Evolutionary conservation across 2,113 vertebrate species (phyloP).

Genomic region (Ptilorrhoa leucosticta): DNA sequence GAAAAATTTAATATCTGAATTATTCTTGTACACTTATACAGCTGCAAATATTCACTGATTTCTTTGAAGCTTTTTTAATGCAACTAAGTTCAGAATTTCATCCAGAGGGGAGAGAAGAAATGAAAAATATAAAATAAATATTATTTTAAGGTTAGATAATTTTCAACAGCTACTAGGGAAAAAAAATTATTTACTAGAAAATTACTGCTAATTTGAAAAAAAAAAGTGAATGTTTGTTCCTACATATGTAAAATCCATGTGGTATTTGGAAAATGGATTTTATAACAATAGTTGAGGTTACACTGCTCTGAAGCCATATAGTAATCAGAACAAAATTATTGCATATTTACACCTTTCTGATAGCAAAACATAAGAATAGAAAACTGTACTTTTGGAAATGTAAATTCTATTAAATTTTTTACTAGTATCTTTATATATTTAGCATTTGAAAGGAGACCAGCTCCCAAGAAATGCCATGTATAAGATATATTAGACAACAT

Average conservation of each 20-base stretch:
- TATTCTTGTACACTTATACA: not conserved
- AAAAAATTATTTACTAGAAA: not conserved
- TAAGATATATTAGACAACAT: not conserved
- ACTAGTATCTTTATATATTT: not conserved
- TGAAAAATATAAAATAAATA: not conserved
- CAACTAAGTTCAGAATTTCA: not conserved
- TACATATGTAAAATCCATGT: not conserved
- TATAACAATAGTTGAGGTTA: not conserved
- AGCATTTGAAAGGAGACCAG: not conserved
- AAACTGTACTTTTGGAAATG: not conserved
- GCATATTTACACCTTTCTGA: not conserved
- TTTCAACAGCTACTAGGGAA: not conserved
- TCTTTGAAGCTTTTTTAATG: not conserved
- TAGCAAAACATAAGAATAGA: not conserved
- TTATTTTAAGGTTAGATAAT: not conserved
- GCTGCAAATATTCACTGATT: not conserved
- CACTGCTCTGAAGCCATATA: not conserved
- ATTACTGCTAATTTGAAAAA: not conserved
- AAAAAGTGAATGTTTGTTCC: not conserved
- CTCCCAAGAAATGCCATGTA: not conserved
- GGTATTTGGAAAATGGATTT: not conserved
- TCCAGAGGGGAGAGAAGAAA: not conserved
- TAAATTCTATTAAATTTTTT: not conserved
- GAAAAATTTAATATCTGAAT: not conserved
- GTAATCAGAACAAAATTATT: not conserved